phyloP scores from a whole-genome alignment of 2,888 invertebrate genomes.

The Hemaris fuciformis region DNA sequence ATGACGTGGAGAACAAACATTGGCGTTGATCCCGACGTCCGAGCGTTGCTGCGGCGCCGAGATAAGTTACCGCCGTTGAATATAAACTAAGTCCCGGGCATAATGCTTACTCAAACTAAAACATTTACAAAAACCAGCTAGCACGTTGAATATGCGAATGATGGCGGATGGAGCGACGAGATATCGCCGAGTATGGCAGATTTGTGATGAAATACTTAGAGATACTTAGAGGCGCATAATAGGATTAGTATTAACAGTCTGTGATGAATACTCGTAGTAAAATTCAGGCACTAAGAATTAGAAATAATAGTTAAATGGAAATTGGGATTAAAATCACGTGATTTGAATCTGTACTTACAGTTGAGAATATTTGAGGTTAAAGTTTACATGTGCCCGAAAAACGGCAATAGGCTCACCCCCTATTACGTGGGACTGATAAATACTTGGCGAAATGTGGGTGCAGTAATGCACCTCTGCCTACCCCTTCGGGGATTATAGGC shows the following conservation, averaged over 20 bases:
- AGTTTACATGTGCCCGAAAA: too few relatives aligned
- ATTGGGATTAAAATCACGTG: too few relatives aligned
- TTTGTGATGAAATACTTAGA: neutral
- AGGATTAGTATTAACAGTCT: neutral
- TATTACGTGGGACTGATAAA: too few relatives aligned
- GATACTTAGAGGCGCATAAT: neutral
- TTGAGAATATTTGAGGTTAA: too few relatives aligned
- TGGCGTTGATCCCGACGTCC: neutral
- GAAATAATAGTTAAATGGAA: too few relatives aligned
- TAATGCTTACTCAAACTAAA: neutral
- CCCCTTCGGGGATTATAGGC: too few relatives aligned
- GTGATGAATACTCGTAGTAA: too few relatives aligned
- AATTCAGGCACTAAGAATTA: too few relatives aligned
- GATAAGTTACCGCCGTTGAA: constrained; percentile 12
- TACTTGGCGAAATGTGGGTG: too few relatives aligned
- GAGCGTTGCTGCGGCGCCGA: neutral
- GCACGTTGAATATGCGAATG: neutral
- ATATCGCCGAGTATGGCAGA: neutral
- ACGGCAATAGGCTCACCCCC: too few relatives aligned
- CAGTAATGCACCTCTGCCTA: too few relatives aligned
- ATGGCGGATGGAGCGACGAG: neutral
- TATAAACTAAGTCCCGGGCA: neutral
- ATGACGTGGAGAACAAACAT: constrained; percentile 10
- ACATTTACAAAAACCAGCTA: neutral
- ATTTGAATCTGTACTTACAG: too few relatives aligned